Base-by-base conservation (phyloP, 2,888 invertebrate genomes). In the Dynastes tityus region DNA sequence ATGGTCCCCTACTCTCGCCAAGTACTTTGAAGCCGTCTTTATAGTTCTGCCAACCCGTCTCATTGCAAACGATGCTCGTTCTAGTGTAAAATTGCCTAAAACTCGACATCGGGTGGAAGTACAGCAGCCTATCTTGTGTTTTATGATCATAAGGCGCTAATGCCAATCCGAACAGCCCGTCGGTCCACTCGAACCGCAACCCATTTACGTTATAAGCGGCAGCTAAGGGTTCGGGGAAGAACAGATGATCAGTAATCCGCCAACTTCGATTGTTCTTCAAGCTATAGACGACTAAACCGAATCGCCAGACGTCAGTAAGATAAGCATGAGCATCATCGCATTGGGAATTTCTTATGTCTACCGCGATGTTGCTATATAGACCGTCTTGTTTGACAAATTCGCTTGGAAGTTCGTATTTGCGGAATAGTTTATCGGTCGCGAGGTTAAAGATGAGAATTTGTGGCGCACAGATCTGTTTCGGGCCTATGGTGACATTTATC, bases 71-170 rank as follows among this genome's bases (percentile, higher is more conserved):
- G 0, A 94, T 88, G 0, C 92, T 91, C 0, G 95, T 92, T 45
- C 92, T 90, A 0, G 95, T 94, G 78, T 92, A 92, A 87, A 95
- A 96, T 86, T 96, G 95, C 83, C 94, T 91, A 84, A 93, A 94
- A 86, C 95, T 95, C 0, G 96, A 94, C 93, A 96, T 92, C 0
- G 96, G 92, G 87, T 96, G 95, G 86, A 95, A 96, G 85, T 92
- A 96, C 32, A 96, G 86, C 2, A 92, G 89, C 71, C 94, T 90
- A 70, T 95, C 94, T 27, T 89, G 85, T 16, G 87, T 86, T 75
- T 89, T 85, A 1, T 89, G 86, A 82, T 89, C 85, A 40, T 86
- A 85, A 5, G 93, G 92, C n/a, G 93, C 92, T 64, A 95, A 85
- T 0, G 95, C 92, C 89, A 95, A 86, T 0, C 95, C 95, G 81